Base-by-base conservation (phyloP, 2,797 vertebrate genomes). In the Pteropus rufus region DNA sequence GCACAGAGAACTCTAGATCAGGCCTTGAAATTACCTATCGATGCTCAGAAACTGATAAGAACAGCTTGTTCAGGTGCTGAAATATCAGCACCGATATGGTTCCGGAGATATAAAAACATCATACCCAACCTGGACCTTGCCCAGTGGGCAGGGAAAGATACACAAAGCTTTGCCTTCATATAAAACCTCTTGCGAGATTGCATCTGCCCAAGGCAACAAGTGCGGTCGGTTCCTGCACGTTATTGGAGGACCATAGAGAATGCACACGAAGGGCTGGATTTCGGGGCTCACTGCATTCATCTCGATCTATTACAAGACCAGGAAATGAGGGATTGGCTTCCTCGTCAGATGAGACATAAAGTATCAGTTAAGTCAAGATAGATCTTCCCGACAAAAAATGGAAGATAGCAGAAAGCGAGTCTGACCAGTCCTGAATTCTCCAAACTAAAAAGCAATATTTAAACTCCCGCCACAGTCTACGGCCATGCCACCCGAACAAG, bases 391-490 rank as follows among this genome's bases (percentile, higher is more conserved):
- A 77, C 2, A 79, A 87, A 94, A 94, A 83, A 79, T 10, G 65
- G n/a, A 94, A 75, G 65, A 93, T 18, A 89, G 6, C 24, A 56
- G 29, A 92, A 79, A 93, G 31, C 21, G 31, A 75, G 49, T 94
- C 88, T 94, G 24, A 83, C 23, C 14, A 82, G 11, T 36, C 44
- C 31, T 54, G 11, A 65, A 88, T 87, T 90, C 6, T 87, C 26
- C 64, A 96, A n/a, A 81, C 15, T 75, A 72, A 76, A 39, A 85
- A 94, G 26, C 44, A 88, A 88, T 72, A 85, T 93, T 81, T 56
- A 84, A 85, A 54, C 10, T 88, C 84, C 31, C 65, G 87, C 54
- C 24, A 77, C 84, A 83, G 49, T 49, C 49, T 49, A 16, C 49
- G 4, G 49, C 49, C 49, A 18, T 49, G 15, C 15, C 15, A 49